Base-by-base conservation (phyloP, 2,113 vertebrate species). In the Ellobius talpinus region DNA sequence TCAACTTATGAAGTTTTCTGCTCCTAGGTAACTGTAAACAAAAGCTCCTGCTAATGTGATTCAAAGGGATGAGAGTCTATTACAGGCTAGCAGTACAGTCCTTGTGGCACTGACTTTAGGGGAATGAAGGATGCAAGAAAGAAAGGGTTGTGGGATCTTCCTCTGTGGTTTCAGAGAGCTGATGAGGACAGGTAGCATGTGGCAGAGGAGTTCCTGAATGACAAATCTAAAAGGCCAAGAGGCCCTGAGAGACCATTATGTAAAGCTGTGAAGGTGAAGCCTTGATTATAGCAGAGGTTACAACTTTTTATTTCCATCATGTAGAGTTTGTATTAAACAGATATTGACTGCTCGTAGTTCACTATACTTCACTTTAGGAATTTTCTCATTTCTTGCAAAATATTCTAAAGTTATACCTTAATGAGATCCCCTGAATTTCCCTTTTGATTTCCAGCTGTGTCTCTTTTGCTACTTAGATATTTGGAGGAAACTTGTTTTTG, bases 401-500 rank as follows among this genome's bases (percentile, higher is more conserved):
- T 29, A 55, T 61, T 89, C 70, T 70, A 68, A 86, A 79, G 88
- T 0, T 7, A 70, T 16, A 50, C 45, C 86, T 89, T 68, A 52
- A 73, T 52, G 47, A 50, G 55, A 79, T 79, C 66, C 66, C 93
- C 33, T 5, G 63, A 52, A 92, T 13, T 63, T 74, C 63, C 61
- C 39, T 77, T 76, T 84, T 91, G n/a, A 79, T 79, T 91, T 50
- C 82, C 21, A 36, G 12, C 65, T 91, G 19, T 93, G 68, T 91
- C 58, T 24, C 39, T 85, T 93, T 58, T 42, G 6, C 58, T 94
- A 77, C 66, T 77, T 85, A 78, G 66, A 10, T 26, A 45, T 68
- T 79, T 81, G n/a, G 36, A 87, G 55, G 19, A 29, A 72, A 6
- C n/a, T 76, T 79, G 52, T 79, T 77, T 87, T 90, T 88, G 29